These are phyloP conservation scores for Xiphorhynchus elegans DNA, from an alignment of 2,113 vertebrate species.

Conservation along the genomic window DNA sequence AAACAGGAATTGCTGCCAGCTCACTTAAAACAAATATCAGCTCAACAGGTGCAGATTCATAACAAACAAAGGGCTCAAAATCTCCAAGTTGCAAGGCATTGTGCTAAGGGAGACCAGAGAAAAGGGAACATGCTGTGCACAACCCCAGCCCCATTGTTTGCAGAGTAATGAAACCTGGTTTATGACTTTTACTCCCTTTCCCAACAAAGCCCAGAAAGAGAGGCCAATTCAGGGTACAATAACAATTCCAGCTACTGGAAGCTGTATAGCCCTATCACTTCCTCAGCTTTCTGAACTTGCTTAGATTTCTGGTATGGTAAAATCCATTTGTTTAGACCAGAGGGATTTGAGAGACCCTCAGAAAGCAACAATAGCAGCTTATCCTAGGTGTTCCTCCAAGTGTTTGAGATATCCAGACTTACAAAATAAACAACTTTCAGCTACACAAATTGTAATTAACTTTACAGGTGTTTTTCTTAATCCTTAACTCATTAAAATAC, in stretches of 20 bases:
- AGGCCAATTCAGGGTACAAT: neutral
- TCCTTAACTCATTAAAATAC: neutral
- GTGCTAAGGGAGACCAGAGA: neutral
- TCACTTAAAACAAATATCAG: neutral
- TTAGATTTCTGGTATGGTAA: neutral
- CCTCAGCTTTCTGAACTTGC: neutral
- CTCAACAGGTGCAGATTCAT: neutral
- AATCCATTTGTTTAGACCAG: neutral
- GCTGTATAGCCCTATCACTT: neutral
- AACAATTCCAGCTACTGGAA: slow-evolving; percentile 27
- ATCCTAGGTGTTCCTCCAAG: neutral
- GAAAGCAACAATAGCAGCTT: neutral
- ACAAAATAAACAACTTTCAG: neutral
- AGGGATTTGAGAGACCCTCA: neutral
- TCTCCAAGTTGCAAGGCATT: neutral
- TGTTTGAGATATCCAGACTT: neutral
- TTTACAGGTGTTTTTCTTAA: neutral
- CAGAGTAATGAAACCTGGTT: neutral
- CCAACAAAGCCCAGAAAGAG: neutral
- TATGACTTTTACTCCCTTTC: slow-evolving; percentile 43
- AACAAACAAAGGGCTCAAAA: neutral
- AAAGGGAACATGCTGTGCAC: neutral
- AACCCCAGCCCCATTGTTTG: neutral
- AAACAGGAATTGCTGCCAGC: neutral
- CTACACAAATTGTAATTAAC: neutral